Percentiles rank a stretch among this genome's conserved stretches.
Evolutionary conservation across 2,797 vertebrate genomes (phyloP).

Genomic region (Graptemys geographica): DNA sequence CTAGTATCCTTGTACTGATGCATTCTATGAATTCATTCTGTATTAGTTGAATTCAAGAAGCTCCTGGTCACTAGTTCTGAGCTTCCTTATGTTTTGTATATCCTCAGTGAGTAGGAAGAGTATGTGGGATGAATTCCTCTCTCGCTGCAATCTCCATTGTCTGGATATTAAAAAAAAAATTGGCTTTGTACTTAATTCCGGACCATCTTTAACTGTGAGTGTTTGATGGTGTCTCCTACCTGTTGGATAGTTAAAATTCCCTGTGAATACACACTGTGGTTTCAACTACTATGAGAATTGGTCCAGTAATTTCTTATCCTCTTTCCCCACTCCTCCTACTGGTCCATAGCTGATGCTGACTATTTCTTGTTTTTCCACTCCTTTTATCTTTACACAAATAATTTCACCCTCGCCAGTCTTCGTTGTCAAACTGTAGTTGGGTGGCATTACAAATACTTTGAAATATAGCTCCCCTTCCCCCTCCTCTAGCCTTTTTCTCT

Average conservation of each 20-base stretch:
- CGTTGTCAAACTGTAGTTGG: conserved; percentile 10
- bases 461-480: neutral
- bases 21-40: neutral
- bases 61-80: neutral
- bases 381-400: conserved; percentile 44
- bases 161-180: neutral
- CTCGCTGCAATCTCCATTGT: neutral
- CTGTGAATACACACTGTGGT: conserved; percentile 14
- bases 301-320: neutral
- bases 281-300: neutral
- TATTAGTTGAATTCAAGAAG: neutral
- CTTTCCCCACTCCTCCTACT: neutral
- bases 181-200: neutral
- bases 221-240: neutral
- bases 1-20: neutral
- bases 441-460: neutral
- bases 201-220: neutral
- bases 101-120: conserved; percentile 4
- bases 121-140: neutral
- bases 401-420: conserved; percentile 9
- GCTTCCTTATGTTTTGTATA: neutral
- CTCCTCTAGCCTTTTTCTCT: neutral
- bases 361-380: conserved; percentile 17
- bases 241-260: neutral
- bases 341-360: neutral